phyloP scores from a whole-genome alignment of 2,888 invertebrate species.

The Idaea dimidiata region DNA sequence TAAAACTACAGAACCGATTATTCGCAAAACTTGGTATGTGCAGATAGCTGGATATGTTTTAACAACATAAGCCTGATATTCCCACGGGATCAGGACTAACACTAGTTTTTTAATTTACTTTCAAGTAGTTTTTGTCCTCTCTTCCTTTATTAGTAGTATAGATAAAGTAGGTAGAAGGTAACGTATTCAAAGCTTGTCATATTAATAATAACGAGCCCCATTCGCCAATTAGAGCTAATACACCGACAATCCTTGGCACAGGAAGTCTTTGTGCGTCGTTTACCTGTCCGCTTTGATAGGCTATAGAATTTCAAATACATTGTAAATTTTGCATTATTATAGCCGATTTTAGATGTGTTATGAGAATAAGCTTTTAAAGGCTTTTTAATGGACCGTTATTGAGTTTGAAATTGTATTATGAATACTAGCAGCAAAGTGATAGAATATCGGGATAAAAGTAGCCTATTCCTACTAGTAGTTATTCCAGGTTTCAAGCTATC shows the following conservation, averaged over 20 bases:
- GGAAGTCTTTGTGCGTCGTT: constrained; percentile 43
- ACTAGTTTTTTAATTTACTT: no score
- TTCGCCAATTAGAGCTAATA: constrained; percentile 6
- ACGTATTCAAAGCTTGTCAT: background rate
- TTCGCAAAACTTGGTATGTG: no score
- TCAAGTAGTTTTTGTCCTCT: no score
- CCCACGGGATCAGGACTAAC: no score
- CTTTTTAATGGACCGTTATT: background rate
- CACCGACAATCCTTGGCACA: constrained; percentile 12
- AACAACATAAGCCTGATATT: no score
- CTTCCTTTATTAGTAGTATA: no score
- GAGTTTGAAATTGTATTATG: background rate
- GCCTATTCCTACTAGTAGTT: no score
- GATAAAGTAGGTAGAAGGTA: background rate
- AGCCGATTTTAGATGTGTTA: background rate
- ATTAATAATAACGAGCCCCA: constrained; percentile 6
- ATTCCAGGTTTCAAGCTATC: no score
- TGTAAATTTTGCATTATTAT: background rate
- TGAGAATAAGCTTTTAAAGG: background rate
- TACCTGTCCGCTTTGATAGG: constrained; percentile 35
- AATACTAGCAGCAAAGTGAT: background rate
- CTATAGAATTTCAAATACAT: constrained; percentile 1
- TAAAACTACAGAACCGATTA: no score
- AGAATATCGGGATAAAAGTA: no score
- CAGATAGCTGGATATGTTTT: no score